Base-by-base conservation (phyloP, 2,888 invertebrate genomes). In the Meganola albula region DNA sequence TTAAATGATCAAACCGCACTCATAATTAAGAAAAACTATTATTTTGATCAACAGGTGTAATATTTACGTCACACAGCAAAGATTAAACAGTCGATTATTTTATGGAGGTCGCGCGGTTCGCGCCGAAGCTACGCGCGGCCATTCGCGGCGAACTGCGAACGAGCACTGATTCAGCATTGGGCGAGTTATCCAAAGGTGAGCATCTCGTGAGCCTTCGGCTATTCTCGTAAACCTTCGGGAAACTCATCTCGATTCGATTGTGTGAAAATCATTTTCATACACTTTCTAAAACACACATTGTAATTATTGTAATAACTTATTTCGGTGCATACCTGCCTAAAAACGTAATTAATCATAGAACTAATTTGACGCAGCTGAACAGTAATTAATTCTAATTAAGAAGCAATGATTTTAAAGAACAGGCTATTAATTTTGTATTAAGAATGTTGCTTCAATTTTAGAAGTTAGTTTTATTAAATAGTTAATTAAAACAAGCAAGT, bases 121-220 rank as follows among this genome's bases (percentile, higher is more conserved):
- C 37, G 36, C 42, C 39, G 40, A 20, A 7, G 35, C 39, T 33
- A 43, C 41, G 49, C 54, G 58, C 83, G 50, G 52, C 76, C 66
- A 40, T 54, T 48, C 70, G 58, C 67, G 53, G 44, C 60, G 63
- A 62, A 52, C 51, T 53, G 51, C 77, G 63, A 73, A 55, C 65
- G 58, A 63, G 65, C 76, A 84, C 84, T 85, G 82, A 76, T 74
- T 82, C 82, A 68, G 74, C 73, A 78, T 82, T 79, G 78, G 82
- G 62, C 67, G 72, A 62, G 69, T 74, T 74, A 74, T 78, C 67
- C 58, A 80, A 82, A 84, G 84, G 84, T 84, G 79, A 82, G 82
- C 71, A 74, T 63, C 62, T 77, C 83, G 80, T 63, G 50, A 52
- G 48, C 48, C 45, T 67, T 76, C 84, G 84, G 73, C 53, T 21